These are phyloP conservation scores for Synergus itoensis DNA, from an alignment of 2,888 invertebrate species.

Conservation along the genomic window DNA sequence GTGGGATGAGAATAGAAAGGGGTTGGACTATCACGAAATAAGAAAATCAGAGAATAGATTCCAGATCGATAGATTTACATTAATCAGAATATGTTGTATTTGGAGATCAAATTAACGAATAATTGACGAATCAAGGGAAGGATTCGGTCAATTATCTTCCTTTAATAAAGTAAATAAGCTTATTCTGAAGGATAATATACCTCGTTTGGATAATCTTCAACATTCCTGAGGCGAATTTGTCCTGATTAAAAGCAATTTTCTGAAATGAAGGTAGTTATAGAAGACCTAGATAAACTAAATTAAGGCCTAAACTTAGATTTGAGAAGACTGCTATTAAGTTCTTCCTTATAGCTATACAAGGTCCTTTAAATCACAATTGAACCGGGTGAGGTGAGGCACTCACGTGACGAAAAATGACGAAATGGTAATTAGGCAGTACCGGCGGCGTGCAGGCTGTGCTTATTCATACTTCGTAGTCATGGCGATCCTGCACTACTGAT, in stretches of 20 bases:
- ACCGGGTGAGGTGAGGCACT: background rate
- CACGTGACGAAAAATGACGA: slow-evolving; percentile 68
- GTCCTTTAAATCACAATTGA: background rate
- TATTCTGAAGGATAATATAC: no score
- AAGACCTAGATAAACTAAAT: no score
- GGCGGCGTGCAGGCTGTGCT: slow-evolving; percentile 67
- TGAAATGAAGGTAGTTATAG: background rate
- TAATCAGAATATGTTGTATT: no score
- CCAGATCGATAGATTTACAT: no score
- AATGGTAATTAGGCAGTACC: slow-evolving; percentile 71
- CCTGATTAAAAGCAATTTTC: no score
- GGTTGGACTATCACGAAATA: background rate
- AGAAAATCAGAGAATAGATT: background rate
- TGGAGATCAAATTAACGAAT: background rate
- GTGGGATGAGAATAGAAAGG: background rate
- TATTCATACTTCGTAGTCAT: slow-evolving; percentile 76
- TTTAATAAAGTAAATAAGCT: no score
- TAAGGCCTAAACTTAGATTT: background rate
- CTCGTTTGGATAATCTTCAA: no score
- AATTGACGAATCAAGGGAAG: background rate
- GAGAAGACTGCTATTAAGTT: background rate
- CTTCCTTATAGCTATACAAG: background rate
- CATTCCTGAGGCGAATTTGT: no score
- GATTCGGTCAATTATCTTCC: no score
- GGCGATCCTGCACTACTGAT: slow-evolving; percentile 77